Base-by-base conservation (phyloP, 2,797 vertebrate species). In the Phrynocephalus forsythii region DNA sequence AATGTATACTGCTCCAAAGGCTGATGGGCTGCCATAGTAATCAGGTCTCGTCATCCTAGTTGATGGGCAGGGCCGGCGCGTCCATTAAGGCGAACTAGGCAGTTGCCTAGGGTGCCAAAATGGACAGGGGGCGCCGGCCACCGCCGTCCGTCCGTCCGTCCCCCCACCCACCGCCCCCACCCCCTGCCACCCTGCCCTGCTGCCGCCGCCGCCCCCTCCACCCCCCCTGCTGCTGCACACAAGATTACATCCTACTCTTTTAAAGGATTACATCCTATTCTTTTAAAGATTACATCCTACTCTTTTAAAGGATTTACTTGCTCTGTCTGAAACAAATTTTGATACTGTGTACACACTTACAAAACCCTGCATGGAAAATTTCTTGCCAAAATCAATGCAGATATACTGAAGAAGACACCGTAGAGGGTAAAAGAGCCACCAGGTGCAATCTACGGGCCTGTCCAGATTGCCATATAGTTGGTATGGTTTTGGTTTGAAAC, bases 271-370 rank as follows among this genome's bases (percentile, higher is more conserved):
- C 7, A 48, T 44, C 73, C 73, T 30, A 13, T 2, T 24, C 16
- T 15, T 44, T 44, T 44, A 44, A 44, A 18, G 38, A 9, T 76
- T 48, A 10, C 7, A 48, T 44, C 73, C 73, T 30, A 13, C 5
- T 24, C 16, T 15, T 85, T 85, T 67, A 86, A 71, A 79, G 24
- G 11, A 71, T 79, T 44, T 6, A 56, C 79, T 63, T 88, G 67
- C 26, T 33, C 30, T 44, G n/a, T 71, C 30, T 87, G 20, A 30
- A 83, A 30, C 24, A 44, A 79, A 8, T 30, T 79, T 71, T 83
- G 81, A 18, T 79, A 78, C 16, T 72, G 7, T n/a, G 48, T 44
- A 67, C 20, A 79, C 71, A 28, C 2, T 11, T 63, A 28, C 26
- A 30, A 63, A 79, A 33, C 2, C 9, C 44, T 78, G 11, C 22